Base-by-base conservation (phyloP, 2,797 vertebrate species). In the Syngnathus acus region DNA sequence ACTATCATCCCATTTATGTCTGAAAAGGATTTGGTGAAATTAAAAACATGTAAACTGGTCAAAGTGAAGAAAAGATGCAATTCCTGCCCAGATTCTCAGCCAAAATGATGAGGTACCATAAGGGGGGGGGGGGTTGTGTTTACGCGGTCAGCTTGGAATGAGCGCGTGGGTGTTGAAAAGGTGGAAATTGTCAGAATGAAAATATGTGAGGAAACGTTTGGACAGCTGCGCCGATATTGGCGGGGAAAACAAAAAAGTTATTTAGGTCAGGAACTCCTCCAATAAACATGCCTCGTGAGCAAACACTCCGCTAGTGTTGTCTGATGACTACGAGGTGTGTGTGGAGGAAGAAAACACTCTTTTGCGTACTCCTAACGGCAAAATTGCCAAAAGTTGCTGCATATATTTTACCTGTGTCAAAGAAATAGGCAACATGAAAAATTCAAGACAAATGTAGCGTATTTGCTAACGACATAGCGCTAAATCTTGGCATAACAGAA, bases 201-300 rank as follows among this genome's bases (percentile, higher is more conserved):
- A 61, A 61, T 61, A 57, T 57, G 55, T 38, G 55, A 57, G 26
- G 32, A 37, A 57, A 57, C 26, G 39, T 43, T 42, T 61, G 59
- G 59, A 43, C 59, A 61, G 59, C 39, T 61, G 59, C 8, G 10
- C 10, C 39, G 39, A 61, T 61, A 61, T 43, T 8, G 53, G 21
- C 8, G 53, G 23, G 51, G 4, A 14, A 14, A 5, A 21, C 10
- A n/a, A 14, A n/a, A 9, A n/a, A 6, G 59, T 21, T 61, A 61
- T 61, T 21, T 61, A 43, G 39, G 59, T 61, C 59, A 43, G 59
- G 39, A 61, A 61, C 43, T 61, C 39, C 39, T 61, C 39, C 9
- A 61, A 42, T n/a, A 11, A 61, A 42, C 39, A 61, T 9, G 19
- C 9, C 38, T 60, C 58, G 13, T 40, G 58, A 60, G 58, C 58